Evolutionary conservation across 2,797 vertebrate genomes (phyloP).

Genomic region (Danio kyathit): DNA sequence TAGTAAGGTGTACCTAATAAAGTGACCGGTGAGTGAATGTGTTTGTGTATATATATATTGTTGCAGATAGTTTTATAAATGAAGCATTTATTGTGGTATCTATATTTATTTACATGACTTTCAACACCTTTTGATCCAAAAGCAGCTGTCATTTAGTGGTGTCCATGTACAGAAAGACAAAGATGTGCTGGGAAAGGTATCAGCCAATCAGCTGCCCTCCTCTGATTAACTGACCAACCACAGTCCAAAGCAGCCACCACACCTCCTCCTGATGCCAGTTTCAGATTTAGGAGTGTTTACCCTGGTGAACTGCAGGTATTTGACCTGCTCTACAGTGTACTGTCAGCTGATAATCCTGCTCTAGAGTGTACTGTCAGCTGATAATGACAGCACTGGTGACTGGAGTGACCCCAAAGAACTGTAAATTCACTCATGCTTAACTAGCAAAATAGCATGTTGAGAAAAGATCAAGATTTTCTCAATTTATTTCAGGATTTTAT

Average conservation of each 20-base stretch:
- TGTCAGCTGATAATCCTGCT: too few relatives aligned
- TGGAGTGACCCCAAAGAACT: background rate
- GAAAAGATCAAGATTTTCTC: background rate
- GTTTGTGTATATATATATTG: too few relatives aligned
- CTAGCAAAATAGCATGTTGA: too few relatives aligned
- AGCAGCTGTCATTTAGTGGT: too few relatives aligned
- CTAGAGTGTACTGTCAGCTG: background rate
- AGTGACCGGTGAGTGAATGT: too few relatives aligned
- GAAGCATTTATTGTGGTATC: too few relatives aligned
- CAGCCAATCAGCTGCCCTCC: slow-evolving; percentile 64
- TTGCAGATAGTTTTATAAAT: too few relatives aligned
- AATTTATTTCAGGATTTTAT: background rate
- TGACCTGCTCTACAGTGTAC: too few relatives aligned
- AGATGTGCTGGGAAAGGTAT: slow-evolving; percentile 39
- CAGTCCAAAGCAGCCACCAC: slow-evolving; percentile 22
- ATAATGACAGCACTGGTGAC: background rate
- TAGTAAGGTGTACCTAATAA: too few relatives aligned
- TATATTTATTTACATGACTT: too few relatives aligned
- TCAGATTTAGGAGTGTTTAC: slow-evolving; percentile 6
- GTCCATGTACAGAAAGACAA: slow-evolving; percentile 35
- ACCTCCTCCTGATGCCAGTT: slow-evolving; percentile 33
- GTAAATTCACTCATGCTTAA: too few relatives aligned
- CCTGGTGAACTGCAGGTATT: slow-evolving; percentile 2
- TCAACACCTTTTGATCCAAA: too few relatives aligned
- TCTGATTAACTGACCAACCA: slow-evolving; percentile 53